Base-by-base conservation (phyloP, 2,888 invertebrate species). In the Colostygia pectinataria region DNA sequence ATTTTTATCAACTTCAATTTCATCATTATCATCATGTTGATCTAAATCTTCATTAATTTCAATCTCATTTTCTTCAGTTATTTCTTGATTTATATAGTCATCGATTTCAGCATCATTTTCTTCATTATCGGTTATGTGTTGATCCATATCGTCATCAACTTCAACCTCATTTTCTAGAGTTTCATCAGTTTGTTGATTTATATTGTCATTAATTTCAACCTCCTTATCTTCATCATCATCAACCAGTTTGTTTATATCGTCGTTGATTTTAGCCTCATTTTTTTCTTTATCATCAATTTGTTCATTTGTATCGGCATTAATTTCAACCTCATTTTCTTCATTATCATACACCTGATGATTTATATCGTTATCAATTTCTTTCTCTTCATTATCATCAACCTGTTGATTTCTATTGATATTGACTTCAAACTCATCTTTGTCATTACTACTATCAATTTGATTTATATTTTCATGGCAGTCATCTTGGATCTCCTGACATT, bases 101-200 rank as follows among this genome's bases (percentile, higher is more conserved):
- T 38, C 33, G 36, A 48, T 42, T 37, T 45, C 34, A 31, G 33
- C 20, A 15, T 55, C 40, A 23, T 13, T 55, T 46, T 33, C 20
- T 14, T 36, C 13, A 14, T 25, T 41, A 14, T n/a, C 31, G n/a
- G 1, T 27, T 53, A 7, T 54, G 53, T 47, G 2, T 15, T 15
- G 15, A 2, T 15, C 4, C 15, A 15, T 15, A 3, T 57, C 50
- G 36, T 53, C 34, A 24, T 29, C 14, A 28, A n/a, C 13, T 14
- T 39, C 15, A n/a, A 8, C 13, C 24, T 40, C 20, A 36, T 18
- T 32, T 14, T 8, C 8, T 7, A 20, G 12, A 39, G 3, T 20
- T 12, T 18, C 14, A 14, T 42, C 33, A 8, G 15, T 10, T 3
- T 55, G 13, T n/a, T 40, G 12, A 31, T 4, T 41, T 13, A 53